These are phyloP conservation scores for Drosophila ambigua DNA, from an alignment of 1,140 invertebrate species.

Conservation along the genomic window DNA sequence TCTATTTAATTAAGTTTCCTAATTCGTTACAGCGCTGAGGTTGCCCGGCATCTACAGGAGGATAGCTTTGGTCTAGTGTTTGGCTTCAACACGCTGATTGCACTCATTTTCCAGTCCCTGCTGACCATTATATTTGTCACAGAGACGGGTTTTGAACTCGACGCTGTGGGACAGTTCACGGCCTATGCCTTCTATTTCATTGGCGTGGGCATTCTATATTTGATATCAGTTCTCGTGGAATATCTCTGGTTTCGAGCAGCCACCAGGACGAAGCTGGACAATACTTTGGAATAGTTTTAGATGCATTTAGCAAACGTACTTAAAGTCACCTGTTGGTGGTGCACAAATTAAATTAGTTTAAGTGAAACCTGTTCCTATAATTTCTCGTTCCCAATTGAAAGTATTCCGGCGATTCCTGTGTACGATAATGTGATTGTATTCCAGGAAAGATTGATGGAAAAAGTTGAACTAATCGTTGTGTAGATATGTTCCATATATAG, in stretches of 20 bases:
- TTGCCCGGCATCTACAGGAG: conserved; percentile 90
- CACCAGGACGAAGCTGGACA: conserved; percentile 41
- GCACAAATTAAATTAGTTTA: conserved; percentile 10
- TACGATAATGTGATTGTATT: conserved; percentile 22
- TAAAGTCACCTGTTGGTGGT: conserved; percentile 12
- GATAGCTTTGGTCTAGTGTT: conserved; percentile 96
- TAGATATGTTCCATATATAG: conserved; percentile 33
- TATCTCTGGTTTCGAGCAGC: conserved; percentile 41
- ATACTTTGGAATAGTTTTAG: conserved; percentile 40
- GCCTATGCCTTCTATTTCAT: conserved; percentile 83
- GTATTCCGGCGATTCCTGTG: conserved; percentile 10
- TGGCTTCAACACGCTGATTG: conserved; percentile 94
- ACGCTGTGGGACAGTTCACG: conserved; percentile 84
- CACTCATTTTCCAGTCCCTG: conserved; percentile 90
- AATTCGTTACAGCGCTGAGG: conserved; percentile 88
- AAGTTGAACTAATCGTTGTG: conserved; percentile 13
- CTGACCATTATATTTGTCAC: conserved; percentile 90
- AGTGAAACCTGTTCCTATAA: conserved; percentile 30
- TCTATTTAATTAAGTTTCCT: neutral
- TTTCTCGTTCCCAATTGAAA: neutral
- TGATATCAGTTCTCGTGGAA: conserved; percentile 70
- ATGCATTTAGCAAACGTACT: conserved; percentile 31
- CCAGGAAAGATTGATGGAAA: conserved; percentile 14
- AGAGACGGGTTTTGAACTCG: conserved; percentile 80
- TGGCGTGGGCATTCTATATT: conserved; percentile 60